phyloP scores from a whole-genome alignment of 2,797 vertebrate genomes.

The Phaenicophaeus curvirostris region DNA sequence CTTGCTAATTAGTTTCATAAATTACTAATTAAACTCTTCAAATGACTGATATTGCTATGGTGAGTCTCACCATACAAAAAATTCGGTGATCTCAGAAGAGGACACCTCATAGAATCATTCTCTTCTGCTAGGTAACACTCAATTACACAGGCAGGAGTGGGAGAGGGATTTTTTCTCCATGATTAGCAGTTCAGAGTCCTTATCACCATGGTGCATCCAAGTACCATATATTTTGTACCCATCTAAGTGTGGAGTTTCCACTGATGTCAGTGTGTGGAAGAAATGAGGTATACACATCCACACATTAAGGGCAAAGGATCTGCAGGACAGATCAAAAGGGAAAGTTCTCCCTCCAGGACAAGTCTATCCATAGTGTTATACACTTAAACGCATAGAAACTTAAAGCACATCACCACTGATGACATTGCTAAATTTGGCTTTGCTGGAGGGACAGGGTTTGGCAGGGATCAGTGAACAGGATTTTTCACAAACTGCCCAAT shows the following conservation, averaged over 20 bases:
- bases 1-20: conserved; percentile 55
- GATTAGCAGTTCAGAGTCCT: not conserved
- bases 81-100: not conserved
- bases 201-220: not conserved
- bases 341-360: not conserved
- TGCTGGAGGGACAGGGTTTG: not conserved
- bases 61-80: not conserved
- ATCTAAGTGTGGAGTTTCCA: not conserved
- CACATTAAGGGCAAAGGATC: not conserved
- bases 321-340: not conserved
- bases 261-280: not conserved
- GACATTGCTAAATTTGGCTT: not conserved
- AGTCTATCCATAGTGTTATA: not conserved
- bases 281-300: not conserved
- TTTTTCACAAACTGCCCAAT: not conserved
- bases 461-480: not conserved
- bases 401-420: not conserved
- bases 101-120: not conserved
- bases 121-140: not conserved
- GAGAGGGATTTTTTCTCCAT: not conserved
- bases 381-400: no score
- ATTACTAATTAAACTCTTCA: conserved; percentile 49
- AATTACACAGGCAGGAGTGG: not conserved
- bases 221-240: not conserved
- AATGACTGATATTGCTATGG: conserved; percentile 33